Base-by-base conservation (phyloP, 2,113 vertebrate genomes). In the Camarhynchus parvulus region DNA sequence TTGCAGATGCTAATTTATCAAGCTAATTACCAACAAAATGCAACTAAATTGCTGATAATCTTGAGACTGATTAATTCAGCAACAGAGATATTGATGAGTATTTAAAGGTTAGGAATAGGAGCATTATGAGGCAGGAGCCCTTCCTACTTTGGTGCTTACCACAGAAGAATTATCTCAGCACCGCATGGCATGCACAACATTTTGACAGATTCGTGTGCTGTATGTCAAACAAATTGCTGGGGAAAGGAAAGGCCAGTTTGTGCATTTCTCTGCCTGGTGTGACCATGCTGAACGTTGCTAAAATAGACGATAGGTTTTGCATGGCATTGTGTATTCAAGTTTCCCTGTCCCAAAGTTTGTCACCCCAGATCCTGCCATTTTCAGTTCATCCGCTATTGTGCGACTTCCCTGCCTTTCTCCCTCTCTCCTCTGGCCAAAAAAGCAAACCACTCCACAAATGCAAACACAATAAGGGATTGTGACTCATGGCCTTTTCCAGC, bases 21-120 rank as follows among this genome's bases (percentile, higher is more conserved):
- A 98, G 97, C 95, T 98, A 98, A 98, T 98, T 98, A 97, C 97
- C 96, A 98, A 97, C 97, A 97, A 98, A 98, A 98, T 97, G 96
- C 95, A 97, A 95, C 95, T 98, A 97, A 98, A 97, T 97, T 98
- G 94, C 97, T 97, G 97, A 98, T 98, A 98, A 97, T 97, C 97
- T 97, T 97, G 96, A 97, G 97, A 90, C 95, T 97, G 98, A 97
- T 98, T 97, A 98, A 98, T 98, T 98, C 95, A 95, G 92, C 95
- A 96, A 94, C 76, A 78, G 93, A 97, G 97, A 95, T 96, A 97
- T 96, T 97, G 97, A 90, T 96, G 96, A 94, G 96, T 96, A 95
- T 97, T 97, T 96, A 97, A 97, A 98, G 97, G 96, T 97, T 97
- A 97, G 95, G 72, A 94, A 88, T 81, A 86, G 93, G 95, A 92